Evolutionary conservation across 1,140 invertebrate species (phyloP), one percentile per base, ranked within the genome.

Genomic region (Holotrichia oblita): DNA sequence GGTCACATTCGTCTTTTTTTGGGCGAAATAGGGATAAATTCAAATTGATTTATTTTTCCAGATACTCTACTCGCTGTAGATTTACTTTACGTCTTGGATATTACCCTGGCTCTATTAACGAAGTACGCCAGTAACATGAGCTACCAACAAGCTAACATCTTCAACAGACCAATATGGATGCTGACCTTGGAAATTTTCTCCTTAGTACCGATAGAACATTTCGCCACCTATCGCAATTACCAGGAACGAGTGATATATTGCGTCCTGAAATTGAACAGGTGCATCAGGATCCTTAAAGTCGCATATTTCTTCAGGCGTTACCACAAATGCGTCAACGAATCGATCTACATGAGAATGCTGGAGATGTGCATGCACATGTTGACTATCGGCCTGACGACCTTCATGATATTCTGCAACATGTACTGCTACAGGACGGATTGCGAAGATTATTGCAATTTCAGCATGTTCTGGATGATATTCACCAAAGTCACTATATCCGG

Each of bases 311-410:
- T 41, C 9, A 41, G 17, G 6, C 34, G 27, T 0, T 74, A 74
- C 12, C 40, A n/a, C 12, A 41, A 41, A 22, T 7, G 12, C 3
- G 9, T 74, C 40, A n/a, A 74, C 27, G 17, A 14, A 4, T 4
- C 34, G n/a, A n/a, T 40, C n/a, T 74, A 74, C 12, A 14, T 74
- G 3, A 41, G 41, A 40, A 22, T 74, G 8, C 1, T 41, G 17
- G 27, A 74, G n/a, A 74, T 74, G 34, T 74, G n/a, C n/a, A 22
- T 20, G 17, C 14, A 44, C 34, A 74, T 74, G 4, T n/a, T 42
- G 17, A 17, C 40, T 6, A 10, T 74, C 8, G 14, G 12, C 3
- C 34, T 74, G 0, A 40, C 20, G 2, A 41, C 3, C 2, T 40
- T 40, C 41, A 17, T 20, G 41, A 2, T 74, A 4, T 74, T 40